A percentile compares a stretch with the other conserved stretches of the same genome.
Evolutionary conservation across 2,797 vertebrate species (phyloP).

Genomic region (Hydrolagus colliei): DNA sequence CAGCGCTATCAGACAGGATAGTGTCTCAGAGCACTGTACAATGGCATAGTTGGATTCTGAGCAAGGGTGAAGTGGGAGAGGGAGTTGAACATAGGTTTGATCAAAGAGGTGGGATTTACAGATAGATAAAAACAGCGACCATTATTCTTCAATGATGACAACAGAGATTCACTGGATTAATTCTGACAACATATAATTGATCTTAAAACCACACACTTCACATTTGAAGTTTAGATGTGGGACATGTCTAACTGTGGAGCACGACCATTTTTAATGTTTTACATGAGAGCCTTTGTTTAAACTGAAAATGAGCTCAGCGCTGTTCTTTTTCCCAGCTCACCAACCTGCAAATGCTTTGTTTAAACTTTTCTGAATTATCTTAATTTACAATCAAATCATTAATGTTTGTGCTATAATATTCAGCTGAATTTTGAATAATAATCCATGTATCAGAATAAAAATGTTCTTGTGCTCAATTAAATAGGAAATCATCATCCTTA

Average conservation of each 20-base stretch:
- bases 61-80: too few species aligned
- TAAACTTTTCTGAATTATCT: not conserved
- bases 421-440: slow-evolving; percentile 13
- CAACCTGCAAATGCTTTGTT: not conserved
- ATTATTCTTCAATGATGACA: not conserved
- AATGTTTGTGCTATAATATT: slow-evolving; percentile 7
- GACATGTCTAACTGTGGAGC: too few species aligned
- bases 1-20: too few species aligned
- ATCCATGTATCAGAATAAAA: not conserved
- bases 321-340: not conserved
- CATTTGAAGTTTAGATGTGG: too few species aligned
- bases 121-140: not conserved
- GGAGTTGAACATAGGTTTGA: too few species aligned
- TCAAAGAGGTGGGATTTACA: too few species aligned
- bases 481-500: slow-evolving; percentile 9
- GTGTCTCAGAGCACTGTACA: too few species aligned
- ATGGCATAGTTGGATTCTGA: too few species aligned
- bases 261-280: too few species aligned
- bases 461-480: not conserved
- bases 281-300: not conserved
- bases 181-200: not conserved
- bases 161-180: not conserved
- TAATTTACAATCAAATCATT: not conserved
- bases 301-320: not conserved
- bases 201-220: too few species aligned